Evolutionary conservation across 1,140 invertebrate species (phyloP).

Genomic region (Matsumurasca onukii): DNA sequence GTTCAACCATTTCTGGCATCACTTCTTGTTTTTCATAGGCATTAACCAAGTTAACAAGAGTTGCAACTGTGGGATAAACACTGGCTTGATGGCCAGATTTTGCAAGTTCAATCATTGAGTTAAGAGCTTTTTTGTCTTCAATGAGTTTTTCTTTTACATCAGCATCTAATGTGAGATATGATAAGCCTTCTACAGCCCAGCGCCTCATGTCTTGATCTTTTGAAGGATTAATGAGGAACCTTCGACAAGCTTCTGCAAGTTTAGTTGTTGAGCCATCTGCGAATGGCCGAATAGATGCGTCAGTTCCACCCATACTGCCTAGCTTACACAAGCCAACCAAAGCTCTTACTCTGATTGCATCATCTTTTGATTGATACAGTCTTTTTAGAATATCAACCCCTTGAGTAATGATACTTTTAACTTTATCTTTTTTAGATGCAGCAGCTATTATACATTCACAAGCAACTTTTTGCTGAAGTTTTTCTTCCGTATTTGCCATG

Average conservation of each 20-base stretch:
- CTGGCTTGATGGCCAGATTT: conserved; percentile 81
- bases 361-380: conserved; percentile 89
- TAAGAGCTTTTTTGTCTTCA: conserved; percentile 79
- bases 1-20: conserved; percentile 93
- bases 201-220: conserved; percentile 89
- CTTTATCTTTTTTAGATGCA: conserved; percentile 97
- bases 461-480: conserved; percentile 88
- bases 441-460: conserved; percentile 96
- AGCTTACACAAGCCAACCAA: conserved; percentile 96
- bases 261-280: conserved; percentile 93
- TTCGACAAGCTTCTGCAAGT: conserved; percentile 89
- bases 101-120: conserved; percentile 86
- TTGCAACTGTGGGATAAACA: conserved; percentile 90
- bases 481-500: conserved; percentile 87
- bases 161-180: conserved; percentile 96
- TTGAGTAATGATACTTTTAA: conserved; percentile 83
- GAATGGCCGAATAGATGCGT: conserved; percentile 91
- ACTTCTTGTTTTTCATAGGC: conserved; percentile 98
- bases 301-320: conserved; percentile 93
- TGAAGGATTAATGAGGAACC: conserved; percentile 82
- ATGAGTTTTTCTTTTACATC: conserved; percentile 98
- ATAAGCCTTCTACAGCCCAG: conserved; percentile 97
- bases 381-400: conserved; percentile 94
- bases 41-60: conserved; percentile 96
- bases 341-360: conserved; percentile 85